phyloP scores from a whole-genome alignment of 2,888 invertebrate species.

The Spatulosminthurus flaviceps region DNA sequence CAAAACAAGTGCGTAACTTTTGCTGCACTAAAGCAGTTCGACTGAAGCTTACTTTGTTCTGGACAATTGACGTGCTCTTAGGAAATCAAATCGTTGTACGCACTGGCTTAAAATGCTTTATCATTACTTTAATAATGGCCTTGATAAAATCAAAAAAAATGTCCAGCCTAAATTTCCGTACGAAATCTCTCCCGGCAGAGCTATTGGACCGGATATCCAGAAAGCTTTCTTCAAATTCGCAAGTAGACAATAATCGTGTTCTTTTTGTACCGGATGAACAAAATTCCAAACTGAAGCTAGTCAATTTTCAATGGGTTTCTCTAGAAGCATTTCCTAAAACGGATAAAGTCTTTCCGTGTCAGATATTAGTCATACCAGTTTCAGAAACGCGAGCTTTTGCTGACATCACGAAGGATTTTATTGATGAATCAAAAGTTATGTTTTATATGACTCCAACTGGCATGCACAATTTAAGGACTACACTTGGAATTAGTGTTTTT shows the following conservation, averaged over 20 bases:
- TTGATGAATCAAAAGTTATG: background rate
- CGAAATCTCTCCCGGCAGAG: background rate
- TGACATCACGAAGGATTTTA: background rate
- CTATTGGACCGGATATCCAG: background rate
- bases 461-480: background rate
- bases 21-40: too few species aligned
- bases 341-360: background rate
- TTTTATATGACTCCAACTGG: constrained; percentile 9
- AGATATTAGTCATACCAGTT: background rate
- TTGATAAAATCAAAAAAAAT: too few species aligned
- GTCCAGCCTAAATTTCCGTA: too few species aligned
- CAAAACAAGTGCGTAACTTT: too few species aligned
- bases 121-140: too few species aligned
- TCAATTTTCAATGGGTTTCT: background rate
- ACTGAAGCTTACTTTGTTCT: too few species aligned
- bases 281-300: background rate
- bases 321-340: background rate
- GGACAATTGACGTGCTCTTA: too few species aligned
- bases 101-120: too few species aligned
- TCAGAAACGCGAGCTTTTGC: background rate
- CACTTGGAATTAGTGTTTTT: background rate
- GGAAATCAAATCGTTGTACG: too few species aligned
- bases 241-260: background rate
- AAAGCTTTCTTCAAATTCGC: background rate
- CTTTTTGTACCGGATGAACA: background rate